Evolutionary conservation across 2,113 vertebrate genomes (phyloP), one percentile per base, ranked within the genome.

Genomic region (Callocephalon fimbriatum): DNA sequence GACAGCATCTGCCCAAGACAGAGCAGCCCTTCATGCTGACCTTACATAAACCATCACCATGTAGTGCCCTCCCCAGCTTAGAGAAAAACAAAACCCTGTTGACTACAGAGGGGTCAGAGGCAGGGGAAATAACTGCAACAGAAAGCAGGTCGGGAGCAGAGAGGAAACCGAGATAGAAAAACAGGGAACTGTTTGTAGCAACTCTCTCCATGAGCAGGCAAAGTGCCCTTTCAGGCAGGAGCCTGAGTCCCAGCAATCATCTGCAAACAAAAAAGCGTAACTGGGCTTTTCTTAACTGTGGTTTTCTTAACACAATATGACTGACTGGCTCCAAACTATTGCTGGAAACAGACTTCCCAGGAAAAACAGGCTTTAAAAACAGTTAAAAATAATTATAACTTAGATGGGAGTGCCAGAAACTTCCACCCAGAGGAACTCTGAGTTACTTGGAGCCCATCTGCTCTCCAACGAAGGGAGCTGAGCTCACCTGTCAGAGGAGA

Each of bases 401-500:
- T 45, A 56, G 47, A 32, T 56, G 9, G 32, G 16, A 68, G 16
- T 62, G 38, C 17, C 19, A 76, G 74, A 62, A 56, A 74, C 63
- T 90, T 90, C 44, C 11, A 84, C 47, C 9, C 63, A 47, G 54
- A 81, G 26, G 40, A 89, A 61, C 23, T 47, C 63, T 6, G 8
- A 38, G 8, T 58, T 76, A 58, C 7, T 72, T 65, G 66, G 15
- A 88, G 68, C 37, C 54, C 40, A 53, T 71, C 75, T 86, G 67
- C 42, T 75, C 63, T 67, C 6, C 37, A 59, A 10, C 2, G 3
- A 81, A 44, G 31, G 25, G 78, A 48, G 58, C 51, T 22, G 54
- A 80, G 50, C 97, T 93, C 65, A 99, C 99, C 99, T 99, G 97
- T 90, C 92, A 47, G 98, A 98, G 3, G 98, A 98, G 70, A 99